A percentile compares a stretch with the other conserved stretches of the same genome.
Conservation (phyloP, 2,888 invertebrate species). For the Phyllotreta striolata region DNA sequence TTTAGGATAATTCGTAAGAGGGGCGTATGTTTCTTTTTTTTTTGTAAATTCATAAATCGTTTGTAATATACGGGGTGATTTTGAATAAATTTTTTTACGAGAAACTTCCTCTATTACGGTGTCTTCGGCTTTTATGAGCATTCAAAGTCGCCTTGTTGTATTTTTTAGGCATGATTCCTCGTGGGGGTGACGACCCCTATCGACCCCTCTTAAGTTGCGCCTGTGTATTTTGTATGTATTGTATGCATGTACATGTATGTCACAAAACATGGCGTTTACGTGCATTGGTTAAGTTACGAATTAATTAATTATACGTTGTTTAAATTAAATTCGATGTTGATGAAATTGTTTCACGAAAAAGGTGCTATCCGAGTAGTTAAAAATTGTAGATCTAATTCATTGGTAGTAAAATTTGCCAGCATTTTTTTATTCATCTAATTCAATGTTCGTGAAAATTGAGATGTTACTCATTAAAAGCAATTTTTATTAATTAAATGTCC, state of each 20-base stretch:
- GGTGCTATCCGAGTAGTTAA: too few species aligned
- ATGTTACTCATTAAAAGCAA: too few species aligned
- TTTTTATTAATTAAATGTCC: too few species aligned
- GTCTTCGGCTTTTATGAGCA: slow-evolving; percentile 5
- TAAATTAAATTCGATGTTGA: too few species aligned
- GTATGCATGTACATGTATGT: slow-evolving; percentile 32
- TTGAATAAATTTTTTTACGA: slow-evolving; percentile 4
- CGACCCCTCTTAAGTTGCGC: slow-evolving; percentile 2
- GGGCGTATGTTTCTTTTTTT: background rate
- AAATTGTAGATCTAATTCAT: too few species aligned
- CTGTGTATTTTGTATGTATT: slow-evolving; percentile 29
- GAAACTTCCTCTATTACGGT: slow-evolving; percentile 6
- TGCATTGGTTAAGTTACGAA: background rate
- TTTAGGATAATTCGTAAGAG: slow-evolving; percentile 4
- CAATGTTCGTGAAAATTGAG: too few species aligned
- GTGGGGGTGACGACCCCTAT: background rate
- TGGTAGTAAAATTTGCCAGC: too few species aligned
- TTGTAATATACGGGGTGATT: slow-evolving; percentile 6
- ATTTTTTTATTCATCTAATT: too few species aligned
- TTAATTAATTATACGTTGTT: background rate
- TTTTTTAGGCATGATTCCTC: slow-evolving; percentile 1
- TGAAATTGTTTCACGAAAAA: too few species aligned
- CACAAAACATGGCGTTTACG: slow-evolving; percentile 28
- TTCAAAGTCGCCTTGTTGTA: slow-evolving; percentile 7
- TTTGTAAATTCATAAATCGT: background rate